Conservation (phyloP, 2,113 vertebrate genomes). For the Hiodon tergisus region DNA sequence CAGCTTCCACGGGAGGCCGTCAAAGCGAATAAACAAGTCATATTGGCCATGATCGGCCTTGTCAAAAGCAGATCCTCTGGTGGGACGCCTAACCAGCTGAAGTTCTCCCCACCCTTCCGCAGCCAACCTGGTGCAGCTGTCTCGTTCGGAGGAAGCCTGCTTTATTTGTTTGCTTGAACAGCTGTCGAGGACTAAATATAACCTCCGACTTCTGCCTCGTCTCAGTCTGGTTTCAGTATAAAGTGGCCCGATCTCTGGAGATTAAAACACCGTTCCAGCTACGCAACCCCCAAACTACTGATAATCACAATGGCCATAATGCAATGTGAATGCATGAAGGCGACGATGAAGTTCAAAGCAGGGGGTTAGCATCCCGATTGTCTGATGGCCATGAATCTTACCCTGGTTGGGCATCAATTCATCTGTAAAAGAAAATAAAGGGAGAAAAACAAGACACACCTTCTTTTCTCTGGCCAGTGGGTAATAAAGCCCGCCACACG, state of each 20-base stretch:
- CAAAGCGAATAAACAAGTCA: slow-evolving; percentile 29
- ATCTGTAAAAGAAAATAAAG: too few species aligned
- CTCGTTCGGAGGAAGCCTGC: neutral
- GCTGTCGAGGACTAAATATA: slow-evolving; percentile 25
- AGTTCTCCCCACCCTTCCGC: neutral
- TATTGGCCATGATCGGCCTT: slow-evolving; percentile 22
- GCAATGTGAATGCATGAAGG: too few species aligned
- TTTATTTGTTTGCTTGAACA: slow-evolving; percentile 33
- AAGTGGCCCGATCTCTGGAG: neutral
- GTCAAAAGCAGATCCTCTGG: slow-evolving; percentile 1
- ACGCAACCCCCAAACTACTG: too few species aligned
- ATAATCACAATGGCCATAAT: too few species aligned
- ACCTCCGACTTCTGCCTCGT: slow-evolving; percentile 26
- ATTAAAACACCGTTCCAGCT: neutral
- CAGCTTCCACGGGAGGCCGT: neutral
- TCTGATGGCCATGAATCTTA: too few species aligned
- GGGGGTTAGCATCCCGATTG: too few species aligned
- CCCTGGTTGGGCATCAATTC: too few species aligned
- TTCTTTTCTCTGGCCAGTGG: too few species aligned
- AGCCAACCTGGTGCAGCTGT: neutral
- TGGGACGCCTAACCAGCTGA: neutral
- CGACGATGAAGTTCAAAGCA: too few species aligned
- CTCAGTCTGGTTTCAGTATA: slow-evolving; percentile 29
- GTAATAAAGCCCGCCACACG: neutral
- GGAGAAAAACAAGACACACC: neutral